Percentiles rank a stretch among this genome's conserved stretches.
Evolutionary conservation across 2,797 vertebrate species (phyloP).

Genomic region (Heterohyrax brucei): DNA sequence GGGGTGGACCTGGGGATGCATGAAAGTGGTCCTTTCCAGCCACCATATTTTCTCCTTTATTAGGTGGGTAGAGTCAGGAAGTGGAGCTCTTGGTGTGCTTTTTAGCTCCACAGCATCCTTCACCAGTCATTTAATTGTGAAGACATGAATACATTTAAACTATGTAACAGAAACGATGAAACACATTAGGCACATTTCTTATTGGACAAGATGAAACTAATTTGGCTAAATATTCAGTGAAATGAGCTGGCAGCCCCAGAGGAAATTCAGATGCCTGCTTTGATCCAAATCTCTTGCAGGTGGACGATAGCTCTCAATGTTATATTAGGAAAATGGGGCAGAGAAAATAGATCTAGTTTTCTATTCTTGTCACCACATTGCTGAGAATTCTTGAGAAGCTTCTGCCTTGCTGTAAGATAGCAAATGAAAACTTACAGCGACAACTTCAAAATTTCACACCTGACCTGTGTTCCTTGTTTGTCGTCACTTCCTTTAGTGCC

Average conservation of each 20-base stretch:
- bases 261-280: conserved; percentile 62
- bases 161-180: conserved; percentile 24
- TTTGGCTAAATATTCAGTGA: conserved; percentile 59
- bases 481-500: background rate
- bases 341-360: conserved; percentile 72
- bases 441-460: background rate
- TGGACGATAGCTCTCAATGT: conserved; percentile 57
- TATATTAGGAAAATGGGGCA: conserved; percentile 54
- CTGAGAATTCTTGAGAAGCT: conserved; percentile 63
- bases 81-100: background rate
- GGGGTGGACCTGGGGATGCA: background rate
- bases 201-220: conserved; percentile 21
- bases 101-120: background rate
- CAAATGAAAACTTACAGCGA: conserved; percentile 21
- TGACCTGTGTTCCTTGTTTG: background rate
- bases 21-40: background rate
- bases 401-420: conserved; percentile 12
- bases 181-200: conserved; percentile 14
- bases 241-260: background rate
- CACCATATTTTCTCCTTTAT: background rate
- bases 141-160: conserved; percentile 48
- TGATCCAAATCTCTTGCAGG: background rate
- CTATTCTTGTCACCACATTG: conserved; percentile 2
- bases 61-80: background rate
- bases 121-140: conserved; percentile 17